Evolutionary conservation across 1,140 invertebrate genomes (phyloP), one percentile per base, ranked within the genome.

Genomic region (Bombus consobrinus): DNA sequence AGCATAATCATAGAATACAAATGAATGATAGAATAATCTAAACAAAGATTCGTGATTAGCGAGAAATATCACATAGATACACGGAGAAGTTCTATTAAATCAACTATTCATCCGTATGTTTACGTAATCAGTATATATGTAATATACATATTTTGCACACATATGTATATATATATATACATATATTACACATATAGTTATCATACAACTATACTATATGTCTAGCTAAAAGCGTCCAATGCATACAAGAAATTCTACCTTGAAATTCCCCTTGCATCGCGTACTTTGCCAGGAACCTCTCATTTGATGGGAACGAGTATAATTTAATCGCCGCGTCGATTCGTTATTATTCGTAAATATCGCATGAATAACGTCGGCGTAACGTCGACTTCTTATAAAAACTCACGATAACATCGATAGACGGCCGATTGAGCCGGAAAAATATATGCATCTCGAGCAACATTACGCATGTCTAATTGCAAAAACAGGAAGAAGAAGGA

Each of bases 251-350:
- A 66, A 66, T 32, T 15, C 62, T 5, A 66, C n/a, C n/a, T 66
- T 64, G n/a, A 66, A n/a, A 66, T 32, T 64, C n/a, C n/a, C n/a
- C 62, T 62, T 32, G 62, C 62, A 64, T 64, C n/a, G 62, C 62
- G n/a, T 66, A 66, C 62, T 32, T n/a, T 0, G n/a, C 47, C 47
- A 32, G 62, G 15, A 32, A 66, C 62, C n/a, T 66, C n/a, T 32
- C 62, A 8, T 32, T 32, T 18, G 13, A 66, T 66, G n/a, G n/a
- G n/a, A 66, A 66, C 62, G 28, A 8, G 62, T 66, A 66, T 32
- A 66, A 66, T 66, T 62, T 66, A 66, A 66, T 66, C 47, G 47
- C 22, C 47, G 47, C 62, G 13, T 8, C 62, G 62, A 66, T n/a
- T 32, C n/a, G 62, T 64, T 64, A 15, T 15, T 6, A n/a, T 53